These are phyloP conservation scores for Furnarius figulus DNA, from an alignment of 2,113 vertebrate species.

Conservation along the genomic window DNA sequence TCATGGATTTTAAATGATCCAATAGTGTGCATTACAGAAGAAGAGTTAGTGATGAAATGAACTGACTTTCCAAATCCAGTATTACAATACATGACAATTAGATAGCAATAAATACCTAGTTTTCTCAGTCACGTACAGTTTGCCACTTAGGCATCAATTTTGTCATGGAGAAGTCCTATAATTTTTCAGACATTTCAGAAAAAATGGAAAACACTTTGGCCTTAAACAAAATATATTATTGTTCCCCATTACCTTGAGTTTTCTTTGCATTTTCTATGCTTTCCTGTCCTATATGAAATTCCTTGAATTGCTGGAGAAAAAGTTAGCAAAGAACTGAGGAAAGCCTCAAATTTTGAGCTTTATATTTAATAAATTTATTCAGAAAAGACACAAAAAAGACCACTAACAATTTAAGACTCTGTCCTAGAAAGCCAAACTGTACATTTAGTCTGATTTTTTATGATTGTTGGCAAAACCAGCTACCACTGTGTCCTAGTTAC, in stretches of 20 bases:
- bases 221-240: neutral
- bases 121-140: neutral
- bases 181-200: neutral
- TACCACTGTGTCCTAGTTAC: neutral
- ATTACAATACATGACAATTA: neutral
- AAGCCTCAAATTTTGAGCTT: neutral
- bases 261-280: neutral
- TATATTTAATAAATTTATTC: neutral
- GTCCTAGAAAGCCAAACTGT: neutral
- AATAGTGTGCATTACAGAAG: neutral
- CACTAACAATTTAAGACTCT: neutral
- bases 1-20: neutral
- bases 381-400: neutral
- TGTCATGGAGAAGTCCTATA: neutral
- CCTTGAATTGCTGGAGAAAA: neutral
- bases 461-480: neutral
- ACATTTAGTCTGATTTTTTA: neutral
- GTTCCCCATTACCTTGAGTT: neutral
- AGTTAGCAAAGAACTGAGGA: neutral
- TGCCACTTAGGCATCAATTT: neutral
- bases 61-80: neutral
- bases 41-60: neutral
- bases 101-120: neutral
- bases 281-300: neutral
- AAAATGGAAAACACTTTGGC: neutral